Evolutionary conservation across 2,888 invertebrate species (phyloP), one percentile per base, ranked within the genome.

Genomic region (Drosophila tanythrix): DNA sequence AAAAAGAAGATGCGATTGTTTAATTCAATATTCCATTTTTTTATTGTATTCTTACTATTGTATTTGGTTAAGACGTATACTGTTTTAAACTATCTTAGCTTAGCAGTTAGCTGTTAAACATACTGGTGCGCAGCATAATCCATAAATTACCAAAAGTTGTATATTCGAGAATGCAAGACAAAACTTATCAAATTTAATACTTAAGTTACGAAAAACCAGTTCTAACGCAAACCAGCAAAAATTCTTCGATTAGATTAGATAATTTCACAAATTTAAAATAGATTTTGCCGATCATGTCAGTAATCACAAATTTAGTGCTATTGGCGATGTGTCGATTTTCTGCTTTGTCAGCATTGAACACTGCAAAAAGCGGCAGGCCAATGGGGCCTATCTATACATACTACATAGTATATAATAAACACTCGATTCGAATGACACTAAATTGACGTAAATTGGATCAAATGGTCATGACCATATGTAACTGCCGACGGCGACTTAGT

Each of bases 401-500:
- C 67, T 35, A 27, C 13, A 25, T 40, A 6, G 58, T 29, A 43
- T 53, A 71, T 74, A 89, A 87, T 89, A 89, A 89, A 90, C 88
- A 90, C 90, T 80, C 69, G 75, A 82, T 82, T 73, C 36, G 58
- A 83, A 89, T 76, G 90, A 89, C 90, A 89, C 87, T 79, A 79
- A 89, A 79, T 76, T 79, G 87, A 90, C 89, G 81, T 78, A 84
- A 88, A 88, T 90, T 80, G 79, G 90, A 85, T 84, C 75, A 73
- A 74, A 86, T 82, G 71, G 75, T 59, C 70, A 74, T 75, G 71
- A 65, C 70, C 79, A 71, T 67, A 48, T 74, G 66, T 79, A 79
- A 82, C 74, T 82, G 83, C 87, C 87, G 90, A 74, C 90, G 90
- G 31, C 35, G 38, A 71, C 33, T 50, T 50, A 46, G 62, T 65